phyloP scores from a whole-genome alignment of 2,113 vertebrate species.

The Pardalotus punctatus region DNA sequence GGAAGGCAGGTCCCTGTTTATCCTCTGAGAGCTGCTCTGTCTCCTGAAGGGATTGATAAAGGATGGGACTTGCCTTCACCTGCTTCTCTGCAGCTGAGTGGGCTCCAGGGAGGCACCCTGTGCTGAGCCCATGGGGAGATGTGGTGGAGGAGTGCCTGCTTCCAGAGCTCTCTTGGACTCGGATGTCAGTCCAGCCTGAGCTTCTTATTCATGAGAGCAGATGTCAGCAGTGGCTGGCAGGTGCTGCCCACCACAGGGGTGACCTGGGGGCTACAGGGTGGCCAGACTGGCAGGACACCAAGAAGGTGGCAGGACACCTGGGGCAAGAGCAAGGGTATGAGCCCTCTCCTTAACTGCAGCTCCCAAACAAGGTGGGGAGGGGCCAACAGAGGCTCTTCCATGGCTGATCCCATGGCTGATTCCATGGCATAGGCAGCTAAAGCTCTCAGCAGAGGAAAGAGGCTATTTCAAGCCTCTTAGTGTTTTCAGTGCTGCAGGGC shows the following conservation, averaged over 20 bases:
- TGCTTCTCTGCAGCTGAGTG: neutral
- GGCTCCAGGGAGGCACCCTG: neutral
- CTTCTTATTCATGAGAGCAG: neutral
- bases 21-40: neutral
- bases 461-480: neutral
- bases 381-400: neutral
- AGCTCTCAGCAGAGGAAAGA: neutral
- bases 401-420: neutral
- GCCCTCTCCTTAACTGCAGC: neutral
- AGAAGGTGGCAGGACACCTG: neutral
- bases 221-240: accelerated
- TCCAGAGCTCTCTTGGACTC: neutral
- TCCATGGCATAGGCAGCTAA: neutral
- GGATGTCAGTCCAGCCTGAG: neutral
- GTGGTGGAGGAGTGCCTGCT: neutral
- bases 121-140: accelerated
- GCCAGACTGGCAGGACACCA: neutral
- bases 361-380: accelerated
- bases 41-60: neutral
- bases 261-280: accelerated
- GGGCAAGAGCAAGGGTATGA: neutral
- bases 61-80: neutral
- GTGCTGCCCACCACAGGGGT: neutral
- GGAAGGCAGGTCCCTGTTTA: neutral
- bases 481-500: neutral